Conservation (phyloP, 2,797 vertebrate species). For the Syncerus caffer region DNA sequence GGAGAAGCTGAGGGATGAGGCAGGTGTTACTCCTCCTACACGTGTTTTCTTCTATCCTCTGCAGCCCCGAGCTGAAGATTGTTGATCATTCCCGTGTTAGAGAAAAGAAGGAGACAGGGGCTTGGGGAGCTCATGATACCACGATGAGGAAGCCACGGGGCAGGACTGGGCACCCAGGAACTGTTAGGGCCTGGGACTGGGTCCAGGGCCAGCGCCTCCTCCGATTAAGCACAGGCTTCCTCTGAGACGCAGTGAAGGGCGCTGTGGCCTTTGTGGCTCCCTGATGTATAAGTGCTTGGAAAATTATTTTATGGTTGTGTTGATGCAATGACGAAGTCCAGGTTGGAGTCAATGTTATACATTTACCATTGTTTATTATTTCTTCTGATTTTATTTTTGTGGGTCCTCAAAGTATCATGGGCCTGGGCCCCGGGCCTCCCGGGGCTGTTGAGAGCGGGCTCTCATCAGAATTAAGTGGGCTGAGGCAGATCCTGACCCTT, state of each 20-base stretch:
- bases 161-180: neutral
- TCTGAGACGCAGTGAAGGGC: neutral
- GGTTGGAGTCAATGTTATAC: neutral
- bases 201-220: neutral
- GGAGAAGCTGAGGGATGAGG: no score
- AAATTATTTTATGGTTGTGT: neutral
- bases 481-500: neutral
- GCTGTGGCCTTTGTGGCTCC: neutral
- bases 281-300: neutral
- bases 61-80: neutral
- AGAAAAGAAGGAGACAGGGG: neutral
- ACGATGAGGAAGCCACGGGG: neutral
- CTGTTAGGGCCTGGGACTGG: neutral
- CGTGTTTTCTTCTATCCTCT: fast-evolving
- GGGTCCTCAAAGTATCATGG: neutral
- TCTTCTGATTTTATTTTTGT: neutral
- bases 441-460: neutral
- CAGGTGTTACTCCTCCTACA: fast-evolving
- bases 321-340: neutral
- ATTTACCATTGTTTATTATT: neutral
- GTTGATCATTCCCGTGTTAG: neutral
- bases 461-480: neutral
- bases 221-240: neutral
- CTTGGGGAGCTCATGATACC: neutral
- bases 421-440: neutral